phyloP scores from a whole-genome alignment of 1,140 invertebrate species.

The Drosophila pseudoobscura region DNA sequence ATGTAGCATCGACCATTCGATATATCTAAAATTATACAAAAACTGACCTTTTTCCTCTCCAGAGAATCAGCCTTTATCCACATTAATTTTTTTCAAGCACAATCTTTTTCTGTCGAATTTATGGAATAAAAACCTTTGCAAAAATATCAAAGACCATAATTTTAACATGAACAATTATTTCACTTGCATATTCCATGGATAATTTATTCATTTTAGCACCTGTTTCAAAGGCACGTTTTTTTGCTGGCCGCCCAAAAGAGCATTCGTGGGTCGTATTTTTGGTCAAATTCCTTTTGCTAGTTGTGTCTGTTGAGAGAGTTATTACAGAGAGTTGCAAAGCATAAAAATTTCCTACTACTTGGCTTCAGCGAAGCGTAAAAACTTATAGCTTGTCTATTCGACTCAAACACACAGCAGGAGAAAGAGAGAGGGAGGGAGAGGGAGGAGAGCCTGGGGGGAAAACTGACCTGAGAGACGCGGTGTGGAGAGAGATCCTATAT shows the following conservation, averaged over 20 bases:
- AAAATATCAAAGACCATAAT: conserved; percentile 9
- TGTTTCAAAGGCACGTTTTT: background rate
- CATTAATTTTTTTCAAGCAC: background rate
- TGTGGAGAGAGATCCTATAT: conserved; percentile 42
- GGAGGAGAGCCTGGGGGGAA: background rate
- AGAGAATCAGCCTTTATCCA: background rate
- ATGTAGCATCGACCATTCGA: too few species aligned
- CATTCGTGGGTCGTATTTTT: conserved; percentile 35
- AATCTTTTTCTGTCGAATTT: background rate
- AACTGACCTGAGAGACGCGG: conserved; percentile 35
- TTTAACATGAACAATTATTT: background rate
- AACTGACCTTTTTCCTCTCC: too few species aligned
- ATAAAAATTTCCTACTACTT: conserved; percentile 78
- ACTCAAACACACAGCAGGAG: conserved; percentile 26
- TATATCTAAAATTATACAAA: too few species aligned
- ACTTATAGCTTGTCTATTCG: conserved; percentile 79
- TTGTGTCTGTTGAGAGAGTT: conserved; percentile 57
- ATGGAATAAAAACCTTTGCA: too few species aligned
- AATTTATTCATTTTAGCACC: conserved; percentile 31
- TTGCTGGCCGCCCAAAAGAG: conserved; percentile 20
- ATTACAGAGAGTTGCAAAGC: conserved; percentile 75
- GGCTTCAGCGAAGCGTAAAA: conserved; percentile 75
- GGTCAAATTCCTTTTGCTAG: conserved; percentile 22
- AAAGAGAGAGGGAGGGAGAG: background rate
- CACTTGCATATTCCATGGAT: conserved; percentile 6